These are phyloP conservation scores for Nyctereutes procyonoides DNA, from an alignment of 2,113 vertebrate genomes.

Conservation along the genomic window DNA sequence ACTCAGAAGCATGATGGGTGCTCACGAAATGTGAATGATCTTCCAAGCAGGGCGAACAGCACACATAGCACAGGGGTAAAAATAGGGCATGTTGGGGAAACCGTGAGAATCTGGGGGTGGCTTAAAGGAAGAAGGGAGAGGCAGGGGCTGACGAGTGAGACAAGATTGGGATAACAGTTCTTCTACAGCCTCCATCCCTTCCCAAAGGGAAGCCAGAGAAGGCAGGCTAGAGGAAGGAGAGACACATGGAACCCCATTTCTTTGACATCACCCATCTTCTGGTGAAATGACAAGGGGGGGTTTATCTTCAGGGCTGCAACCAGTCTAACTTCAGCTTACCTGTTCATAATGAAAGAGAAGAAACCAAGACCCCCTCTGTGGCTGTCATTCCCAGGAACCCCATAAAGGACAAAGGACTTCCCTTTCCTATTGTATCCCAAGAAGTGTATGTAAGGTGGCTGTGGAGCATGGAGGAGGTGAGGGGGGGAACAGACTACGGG, in stretches of 20 bases:
- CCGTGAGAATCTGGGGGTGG: neutral
- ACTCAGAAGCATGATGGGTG: neutral
- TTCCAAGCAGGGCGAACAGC: neutral
- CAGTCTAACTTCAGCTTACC: neutral
- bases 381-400: neutral
- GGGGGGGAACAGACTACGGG: neutral
- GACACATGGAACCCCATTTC: neutral
- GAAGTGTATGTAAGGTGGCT: neutral
- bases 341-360: neutral
- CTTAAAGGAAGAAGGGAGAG: neutral
- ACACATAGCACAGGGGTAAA: neutral
- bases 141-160: neutral
- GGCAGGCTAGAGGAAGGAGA: neutral
- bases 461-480: neutral
- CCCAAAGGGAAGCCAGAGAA: neutral
- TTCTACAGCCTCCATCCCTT: neutral
- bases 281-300: neutral
- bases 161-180: neutral
- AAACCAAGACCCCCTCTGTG: neutral
- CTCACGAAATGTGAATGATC: neutral
- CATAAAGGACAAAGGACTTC: neutral
- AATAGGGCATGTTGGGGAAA: neutral
- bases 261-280: neutral
- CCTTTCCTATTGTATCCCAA: neutral
- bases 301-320: neutral